A percentile compares a stretch with the other conserved stretches of the same genome.
phyloP scores from a whole-genome alignment of 2,113 vertebrate species.

The Rhinopomastus cyanomelas region DNA sequence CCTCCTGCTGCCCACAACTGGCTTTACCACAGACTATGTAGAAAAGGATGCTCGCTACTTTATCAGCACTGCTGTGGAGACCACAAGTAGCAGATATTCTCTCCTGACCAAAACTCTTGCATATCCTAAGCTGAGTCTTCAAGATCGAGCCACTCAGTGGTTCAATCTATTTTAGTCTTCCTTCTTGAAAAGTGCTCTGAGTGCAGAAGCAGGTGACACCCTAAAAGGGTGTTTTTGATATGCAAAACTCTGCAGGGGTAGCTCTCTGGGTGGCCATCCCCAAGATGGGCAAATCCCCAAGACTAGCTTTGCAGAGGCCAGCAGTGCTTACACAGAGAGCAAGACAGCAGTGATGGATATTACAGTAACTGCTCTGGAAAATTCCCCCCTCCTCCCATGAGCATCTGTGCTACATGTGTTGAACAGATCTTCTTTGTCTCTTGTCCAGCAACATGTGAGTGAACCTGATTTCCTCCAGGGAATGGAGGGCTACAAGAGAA shows the following conservation, averaged over 20 bases:
- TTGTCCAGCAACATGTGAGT: conserved; percentile 48
- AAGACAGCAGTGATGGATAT: conserved; percentile 59
- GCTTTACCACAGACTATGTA: background rate
- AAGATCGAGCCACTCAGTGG: background rate
- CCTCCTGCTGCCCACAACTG: background rate
- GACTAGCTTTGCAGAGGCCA: conserved; percentile 14
- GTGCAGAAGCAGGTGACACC: background rate
- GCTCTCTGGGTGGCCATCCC: conserved; percentile 24
- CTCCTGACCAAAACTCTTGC: background rate
- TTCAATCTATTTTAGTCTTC: background rate
- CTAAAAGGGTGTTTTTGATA: background rate
- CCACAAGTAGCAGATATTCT: fast-evolving
- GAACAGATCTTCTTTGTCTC: conserved; percentile 60
- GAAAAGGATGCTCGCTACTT: background rate
- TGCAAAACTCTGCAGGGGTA: background rate
- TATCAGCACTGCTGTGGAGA: background rate
- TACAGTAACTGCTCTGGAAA: conserved; percentile 37
- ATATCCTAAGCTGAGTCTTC: background rate
- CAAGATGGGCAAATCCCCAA: conserved; percentile 3
- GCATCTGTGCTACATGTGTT: conserved; percentile 75
- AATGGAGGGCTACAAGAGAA: conserved; percentile 53
- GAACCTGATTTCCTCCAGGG: conserved; percentile 51
- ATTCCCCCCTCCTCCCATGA: conserved; percentile 18
- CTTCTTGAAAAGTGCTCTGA: background rate
- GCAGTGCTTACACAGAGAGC: conserved; percentile 8